These are phyloP conservation scores for Amphiprion percula DNA, from an alignment of 2,113 vertebrate genomes.

Conservation along the genomic window DNA sequence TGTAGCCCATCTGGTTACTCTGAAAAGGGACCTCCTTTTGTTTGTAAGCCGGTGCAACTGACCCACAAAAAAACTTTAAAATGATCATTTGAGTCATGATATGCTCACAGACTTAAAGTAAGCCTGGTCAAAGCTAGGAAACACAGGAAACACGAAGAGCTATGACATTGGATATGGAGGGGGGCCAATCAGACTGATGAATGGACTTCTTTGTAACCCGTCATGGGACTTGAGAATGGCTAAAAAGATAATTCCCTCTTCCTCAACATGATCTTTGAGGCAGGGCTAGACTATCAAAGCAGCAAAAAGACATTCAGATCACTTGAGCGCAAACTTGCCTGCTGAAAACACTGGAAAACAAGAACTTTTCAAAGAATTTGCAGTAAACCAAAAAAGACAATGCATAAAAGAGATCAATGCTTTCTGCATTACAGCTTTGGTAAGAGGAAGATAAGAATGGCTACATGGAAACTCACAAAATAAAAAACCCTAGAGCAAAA, in stretches of 20 bases:
- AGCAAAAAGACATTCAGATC: slow-evolving; percentile 4
- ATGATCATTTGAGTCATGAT: slow-evolving; percentile 25
- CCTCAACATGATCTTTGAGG: slow-evolving; percentile 64
- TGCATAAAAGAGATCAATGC: too few relatives aligned
- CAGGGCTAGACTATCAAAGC: slow-evolving; percentile 17
- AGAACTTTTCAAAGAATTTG: background rate
- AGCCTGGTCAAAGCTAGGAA: slow-evolving; percentile 17
- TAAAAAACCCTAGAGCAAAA: slow-evolving; percentile 21
- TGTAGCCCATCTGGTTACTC: background rate
- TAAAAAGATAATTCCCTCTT: slow-evolving; percentile 71
- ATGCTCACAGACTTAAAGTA: slow-evolving; percentile 31
- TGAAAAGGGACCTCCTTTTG: background rate
- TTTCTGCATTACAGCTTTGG: too few relatives aligned
- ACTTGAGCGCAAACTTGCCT: background rate
- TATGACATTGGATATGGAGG: slow-evolving; percentile 70
- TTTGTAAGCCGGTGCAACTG: slow-evolving; percentile 20
- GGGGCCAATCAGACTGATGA: slow-evolving; percentile 57
- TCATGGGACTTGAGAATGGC: slow-evolving; percentile 77
- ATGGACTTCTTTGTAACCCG: slow-evolving; percentile 80
- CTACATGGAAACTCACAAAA: slow-evolving; percentile 19
- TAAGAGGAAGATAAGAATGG: too few relatives aligned
- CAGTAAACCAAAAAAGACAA: background rate
- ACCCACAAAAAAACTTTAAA: slow-evolving; percentile 6
- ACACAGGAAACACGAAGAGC: slow-evolving; percentile 59
- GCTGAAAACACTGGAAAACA: background rate